Conservation (phyloP, 1,140 invertebrate species). For the Linepithema humile region DNA sequence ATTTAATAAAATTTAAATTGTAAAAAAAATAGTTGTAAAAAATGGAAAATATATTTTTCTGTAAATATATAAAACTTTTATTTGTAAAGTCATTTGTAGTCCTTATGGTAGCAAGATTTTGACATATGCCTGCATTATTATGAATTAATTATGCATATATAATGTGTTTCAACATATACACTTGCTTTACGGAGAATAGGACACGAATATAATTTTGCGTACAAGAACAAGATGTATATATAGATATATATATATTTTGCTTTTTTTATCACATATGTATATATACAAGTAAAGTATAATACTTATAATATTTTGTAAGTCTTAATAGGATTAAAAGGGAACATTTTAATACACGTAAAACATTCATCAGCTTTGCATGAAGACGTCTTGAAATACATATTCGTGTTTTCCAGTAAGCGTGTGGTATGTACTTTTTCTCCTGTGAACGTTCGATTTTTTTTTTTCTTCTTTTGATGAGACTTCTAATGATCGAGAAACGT, state of each 20-base stretch:
- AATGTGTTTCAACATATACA: slow-evolving; percentile 45
- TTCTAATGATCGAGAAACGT: slow-evolving; percentile 57
- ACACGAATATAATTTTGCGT: slow-evolving; percentile 69
- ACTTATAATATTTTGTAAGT: slow-evolving; percentile 75
- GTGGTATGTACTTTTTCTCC: slow-evolving; percentile 56
- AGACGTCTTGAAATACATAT: slow-evolving; percentile 72
- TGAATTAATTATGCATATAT: slow-evolving; percentile 37
- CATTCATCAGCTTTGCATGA: slow-evolving; percentile 74
- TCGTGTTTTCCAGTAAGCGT: slow-evolving; percentile 69
- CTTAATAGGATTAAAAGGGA: slow-evolving; percentile 76
- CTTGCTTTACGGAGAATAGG: slow-evolving; percentile 42
- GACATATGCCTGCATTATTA: slow-evolving; percentile 41
- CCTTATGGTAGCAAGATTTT: slow-evolving; percentile 43
- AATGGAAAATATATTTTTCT: slow-evolving; percentile 54
- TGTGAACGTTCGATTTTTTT: slow-evolving; percentile 43
- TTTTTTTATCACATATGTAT: slow-evolving; percentile 74
- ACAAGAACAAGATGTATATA: slow-evolving; percentile 73
- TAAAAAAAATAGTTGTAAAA: slow-evolving; percentile 24
- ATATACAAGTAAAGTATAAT: slow-evolving; percentile 76
- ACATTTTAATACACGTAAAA: slow-evolving; percentile 76
- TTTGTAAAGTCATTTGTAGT: slow-evolving; percentile 55
- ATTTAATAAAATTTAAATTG: slow-evolving; percentile 11
- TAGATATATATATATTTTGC: slow-evolving; percentile 65
- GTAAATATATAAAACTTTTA: slow-evolving; percentile 64
- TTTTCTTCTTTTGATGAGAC: slow-evolving; percentile 31